These are phyloP conservation scores for Nettapus auritus DNA, from an alignment of 2,113 vertebrate genomes.

Conservation along the genomic window DNA sequence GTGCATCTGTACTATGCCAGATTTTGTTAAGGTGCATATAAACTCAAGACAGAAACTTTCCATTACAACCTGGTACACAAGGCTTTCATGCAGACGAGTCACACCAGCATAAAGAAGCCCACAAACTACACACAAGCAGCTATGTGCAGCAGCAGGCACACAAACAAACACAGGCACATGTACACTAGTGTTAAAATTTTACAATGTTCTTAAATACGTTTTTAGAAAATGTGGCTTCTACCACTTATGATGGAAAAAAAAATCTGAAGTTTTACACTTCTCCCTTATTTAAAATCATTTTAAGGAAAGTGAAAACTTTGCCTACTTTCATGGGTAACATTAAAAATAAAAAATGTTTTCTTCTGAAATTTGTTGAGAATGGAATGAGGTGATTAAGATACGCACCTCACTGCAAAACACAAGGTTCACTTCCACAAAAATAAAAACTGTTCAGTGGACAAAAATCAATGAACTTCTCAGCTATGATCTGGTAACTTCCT, in stretches of 20 bases:
- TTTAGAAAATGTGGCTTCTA: not conserved
- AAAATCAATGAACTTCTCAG: not conserved
- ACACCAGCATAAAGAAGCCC: not conserved
- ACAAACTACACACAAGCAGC: not conserved
- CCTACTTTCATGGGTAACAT: not conserved
- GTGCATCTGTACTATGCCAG: not conserved
- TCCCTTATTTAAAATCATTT: not conserved
- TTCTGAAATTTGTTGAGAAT: not conserved
- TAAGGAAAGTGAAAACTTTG: not conserved
- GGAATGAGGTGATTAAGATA: not conserved
- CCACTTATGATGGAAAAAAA: not conserved
- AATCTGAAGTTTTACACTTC: rapidly evolving
- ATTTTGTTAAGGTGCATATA: not conserved
- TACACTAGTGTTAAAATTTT: not conserved
- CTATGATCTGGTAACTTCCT: not conserved
- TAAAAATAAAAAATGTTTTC: not conserved
- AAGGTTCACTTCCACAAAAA: not conserved
- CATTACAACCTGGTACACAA: not conserved
- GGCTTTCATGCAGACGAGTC: not conserved
- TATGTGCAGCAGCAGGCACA: not conserved
- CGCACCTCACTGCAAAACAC: not conserved
- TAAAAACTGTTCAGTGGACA: not conserved
- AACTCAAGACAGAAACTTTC: not conserved
- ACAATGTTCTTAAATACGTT: not conserved
- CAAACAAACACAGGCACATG: not conserved